These are phyloP conservation scores for Rhabdomys pumilio DNA, from an alignment of 2,797 vertebrate species.

Conservation along the genomic window DNA sequence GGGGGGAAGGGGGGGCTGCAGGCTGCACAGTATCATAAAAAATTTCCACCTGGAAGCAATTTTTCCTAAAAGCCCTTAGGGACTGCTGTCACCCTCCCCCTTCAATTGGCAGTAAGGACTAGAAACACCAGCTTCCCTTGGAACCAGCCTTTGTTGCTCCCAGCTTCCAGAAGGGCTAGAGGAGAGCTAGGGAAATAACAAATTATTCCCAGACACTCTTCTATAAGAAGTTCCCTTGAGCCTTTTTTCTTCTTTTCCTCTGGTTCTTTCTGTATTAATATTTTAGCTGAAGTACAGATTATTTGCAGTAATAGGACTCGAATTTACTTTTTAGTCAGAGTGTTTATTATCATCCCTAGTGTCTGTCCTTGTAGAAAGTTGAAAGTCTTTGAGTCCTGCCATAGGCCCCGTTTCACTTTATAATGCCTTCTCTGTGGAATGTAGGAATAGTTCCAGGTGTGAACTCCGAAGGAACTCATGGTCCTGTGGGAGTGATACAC, in stretches of 20 bases:
- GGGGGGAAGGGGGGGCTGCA: constrained; percentile 43
- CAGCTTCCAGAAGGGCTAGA: constrained; percentile 72
- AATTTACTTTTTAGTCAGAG: constrained; percentile 62
- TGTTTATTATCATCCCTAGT: constrained; percentile 73
- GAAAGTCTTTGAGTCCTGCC: constrained; percentile 46
- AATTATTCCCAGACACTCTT: constrained; percentile 75
- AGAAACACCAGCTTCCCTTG: constrained; percentile 69
- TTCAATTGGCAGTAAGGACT: constrained; percentile 61
- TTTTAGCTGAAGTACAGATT: constrained; percentile 64
- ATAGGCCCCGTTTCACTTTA: constrained; percentile 35
- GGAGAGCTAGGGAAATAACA: constrained; percentile 68
- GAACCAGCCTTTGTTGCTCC: constrained; percentile 70
- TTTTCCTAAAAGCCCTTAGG: constrained; percentile 78
- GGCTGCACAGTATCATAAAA: constrained; percentile 64
- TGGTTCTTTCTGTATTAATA: constrained; percentile 58
- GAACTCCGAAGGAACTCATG: constrained; percentile 56
- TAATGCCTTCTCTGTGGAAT: constrained; percentile 47
- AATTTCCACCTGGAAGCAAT: constrained; percentile 84
- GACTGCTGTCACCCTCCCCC: constrained; percentile 72
- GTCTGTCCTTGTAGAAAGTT: constrained; percentile 62
- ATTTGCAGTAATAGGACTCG: constrained; percentile 46
- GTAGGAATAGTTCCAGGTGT: constrained; percentile 66
- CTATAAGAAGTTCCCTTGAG: constrained; percentile 56
- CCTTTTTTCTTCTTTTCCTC: constrained; percentile 57
- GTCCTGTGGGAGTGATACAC: constrained; percentile 24